A percentile compares a stretch with the other conserved stretches of the same genome.
These are phyloP conservation scores for Lanistes nyassanus DNA, from an alignment of 1,140 invertebrate genomes.

Conservation along the genomic window DNA sequence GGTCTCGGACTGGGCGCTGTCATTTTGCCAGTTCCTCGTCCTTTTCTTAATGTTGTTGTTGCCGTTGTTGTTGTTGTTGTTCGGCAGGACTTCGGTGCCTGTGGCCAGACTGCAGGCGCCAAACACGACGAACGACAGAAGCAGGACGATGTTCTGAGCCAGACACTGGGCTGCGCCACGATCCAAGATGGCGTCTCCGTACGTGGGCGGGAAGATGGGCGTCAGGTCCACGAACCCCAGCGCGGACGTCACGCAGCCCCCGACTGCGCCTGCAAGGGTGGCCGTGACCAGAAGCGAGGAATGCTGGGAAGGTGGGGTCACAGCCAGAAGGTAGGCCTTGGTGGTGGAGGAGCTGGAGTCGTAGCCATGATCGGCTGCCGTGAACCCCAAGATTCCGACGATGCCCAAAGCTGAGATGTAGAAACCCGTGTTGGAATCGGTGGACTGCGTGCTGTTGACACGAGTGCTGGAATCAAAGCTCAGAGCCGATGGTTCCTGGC, in stretches of 20 bases:
- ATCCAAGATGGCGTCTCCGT: slow-evolving; percentile 7
- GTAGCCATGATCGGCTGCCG: slow-evolving; percentile 8
- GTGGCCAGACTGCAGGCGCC: not conserved
- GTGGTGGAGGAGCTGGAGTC: slow-evolving; percentile 16
- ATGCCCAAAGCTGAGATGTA: slow-evolving; percentile 3
- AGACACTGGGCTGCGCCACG: slow-evolving; percentile 15
- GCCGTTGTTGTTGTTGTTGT: too few species aligned
- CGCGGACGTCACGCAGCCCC: slow-evolving; percentile 17
- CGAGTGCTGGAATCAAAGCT: too few species aligned
- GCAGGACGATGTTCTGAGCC: not conserved
- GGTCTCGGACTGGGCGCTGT: too few species aligned
- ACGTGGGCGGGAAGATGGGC: not conserved
- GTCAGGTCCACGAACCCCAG: slow-evolving; percentile 17
- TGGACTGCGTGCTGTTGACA: too few species aligned
- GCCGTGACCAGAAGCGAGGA: slow-evolving; percentile 3
- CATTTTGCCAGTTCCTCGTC: too few species aligned
- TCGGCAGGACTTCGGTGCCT: not conserved
- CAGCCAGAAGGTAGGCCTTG: slow-evolving; percentile 18
- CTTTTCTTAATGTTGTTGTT: too few species aligned
- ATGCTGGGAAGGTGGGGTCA: slow-evolving; percentile 18
- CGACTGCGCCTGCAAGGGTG: slow-evolving; percentile 12
- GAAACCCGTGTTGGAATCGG: too few species aligned
- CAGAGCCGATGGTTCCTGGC: too few species aligned
- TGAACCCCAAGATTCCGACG: slow-evolving; percentile 15
- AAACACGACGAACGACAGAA: not conserved